phyloP scores from a whole-genome alignment of 1,140 invertebrate genomes.

The Pissodes strobi region DNA sequence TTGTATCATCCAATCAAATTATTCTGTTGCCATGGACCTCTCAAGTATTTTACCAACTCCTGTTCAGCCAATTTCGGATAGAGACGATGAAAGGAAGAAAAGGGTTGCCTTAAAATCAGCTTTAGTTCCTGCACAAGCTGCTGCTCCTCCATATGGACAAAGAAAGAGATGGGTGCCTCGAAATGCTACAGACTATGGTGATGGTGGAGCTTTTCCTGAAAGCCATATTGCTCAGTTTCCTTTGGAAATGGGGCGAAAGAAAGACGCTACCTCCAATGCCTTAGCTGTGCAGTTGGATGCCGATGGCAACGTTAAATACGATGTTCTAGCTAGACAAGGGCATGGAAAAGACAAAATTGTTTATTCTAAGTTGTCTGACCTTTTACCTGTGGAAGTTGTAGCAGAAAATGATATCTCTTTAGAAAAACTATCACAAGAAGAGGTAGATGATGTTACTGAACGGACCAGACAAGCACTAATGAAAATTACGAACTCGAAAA shows the following conservation, averaged over 20 bases:
- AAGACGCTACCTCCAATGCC: slow-evolving; percentile 83
- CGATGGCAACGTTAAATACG: slow-evolving; percentile 95
- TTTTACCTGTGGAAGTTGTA: slow-evolving; percentile 91
- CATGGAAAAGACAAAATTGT: slow-evolving; percentile 97
- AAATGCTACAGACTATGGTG: slow-evolving; percentile 81
- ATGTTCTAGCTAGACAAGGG: slow-evolving; percentile 92
- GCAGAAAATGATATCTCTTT: slow-evolving; percentile 89
- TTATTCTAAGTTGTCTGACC: slow-evolving; percentile 92
- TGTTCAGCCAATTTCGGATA: slow-evolving; percentile 83
- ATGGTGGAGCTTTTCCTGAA: slow-evolving; percentile 99
- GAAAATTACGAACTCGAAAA: slow-evolving; percentile 86
- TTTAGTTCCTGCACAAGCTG: slow-evolving; percentile 79
- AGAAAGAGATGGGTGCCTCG: slow-evolving; percentile 94
- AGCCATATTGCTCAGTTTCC: slow-evolving; percentile 97
- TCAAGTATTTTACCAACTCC: slow-evolving; percentile 80
- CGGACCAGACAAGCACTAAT: slow-evolving; percentile 81
- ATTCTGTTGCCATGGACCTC: slow-evolving; percentile 21
- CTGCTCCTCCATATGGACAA: slow-evolving; percentile 95
- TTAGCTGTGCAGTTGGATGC: slow-evolving; percentile 92
- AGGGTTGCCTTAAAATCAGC: slow-evolving; percentile 64
- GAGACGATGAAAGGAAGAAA: slow-evolving; percentile 80
- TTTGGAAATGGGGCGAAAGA: slow-evolving; percentile 79
- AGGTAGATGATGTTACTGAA: slow-evolving; percentile 85
- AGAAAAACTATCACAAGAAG: slow-evolving; percentile 84
- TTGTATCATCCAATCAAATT: too few relatives aligned